These are phyloP conservation scores for Bubalus kerabau DNA, from an alignment of 2,113 vertebrate species.

Conservation along the genomic window DNA sequence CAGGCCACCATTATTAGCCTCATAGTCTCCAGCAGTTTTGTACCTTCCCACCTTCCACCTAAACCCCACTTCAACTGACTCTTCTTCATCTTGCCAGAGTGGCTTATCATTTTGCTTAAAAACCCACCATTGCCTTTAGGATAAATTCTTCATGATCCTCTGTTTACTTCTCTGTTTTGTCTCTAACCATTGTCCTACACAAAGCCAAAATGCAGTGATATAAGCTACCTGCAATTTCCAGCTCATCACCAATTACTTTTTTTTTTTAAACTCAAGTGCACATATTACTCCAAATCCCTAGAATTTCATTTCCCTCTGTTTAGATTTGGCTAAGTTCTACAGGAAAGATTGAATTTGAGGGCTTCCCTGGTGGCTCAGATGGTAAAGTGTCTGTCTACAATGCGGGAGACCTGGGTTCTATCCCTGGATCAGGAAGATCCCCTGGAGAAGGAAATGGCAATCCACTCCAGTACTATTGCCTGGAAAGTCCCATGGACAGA, in stretches of 20 bases:
- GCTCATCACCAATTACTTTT: background rate
- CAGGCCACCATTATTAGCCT: background rate
- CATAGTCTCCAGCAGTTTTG: background rate
- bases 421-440: too few species aligned
- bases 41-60: background rate
- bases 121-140: background rate
- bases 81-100: background rate
- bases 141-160: background rate
- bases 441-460: too few species aligned
- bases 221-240: background rate
- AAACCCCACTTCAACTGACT: background rate
- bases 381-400: too few species aligned
- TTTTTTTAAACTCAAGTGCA: background rate
- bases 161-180: background rate
- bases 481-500: too few species aligned
- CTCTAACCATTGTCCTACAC: background rate
- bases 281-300: background rate
- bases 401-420: too few species aligned
- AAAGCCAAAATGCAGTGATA: background rate
- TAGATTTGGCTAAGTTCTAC: background rate
- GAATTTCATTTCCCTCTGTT: background rate
- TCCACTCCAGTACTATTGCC: too few species aligned
- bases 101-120: background rate
- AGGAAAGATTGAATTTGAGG: too few species aligned
- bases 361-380: too few species aligned